phyloP scores from a whole-genome alignment of 2,797 vertebrate species.

The Acanthurus tractus region DNA sequence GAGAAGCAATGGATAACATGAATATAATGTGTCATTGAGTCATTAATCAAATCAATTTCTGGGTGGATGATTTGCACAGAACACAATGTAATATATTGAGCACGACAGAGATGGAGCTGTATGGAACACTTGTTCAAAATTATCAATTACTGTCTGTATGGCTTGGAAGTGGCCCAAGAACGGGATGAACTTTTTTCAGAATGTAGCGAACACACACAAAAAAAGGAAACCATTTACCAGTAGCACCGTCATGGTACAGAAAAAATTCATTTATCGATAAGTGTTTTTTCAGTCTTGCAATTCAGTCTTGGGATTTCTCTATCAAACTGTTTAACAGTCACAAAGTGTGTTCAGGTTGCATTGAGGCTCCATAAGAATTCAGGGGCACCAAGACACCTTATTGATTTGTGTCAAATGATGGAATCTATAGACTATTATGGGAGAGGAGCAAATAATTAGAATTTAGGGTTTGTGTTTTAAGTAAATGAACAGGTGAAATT shows the following conservation, averaged over 20 bases:
- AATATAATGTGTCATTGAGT: constrained; percentile 79
- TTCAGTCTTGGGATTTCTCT: neutral
- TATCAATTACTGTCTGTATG: constrained; percentile 79
- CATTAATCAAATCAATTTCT: constrained; percentile 85
- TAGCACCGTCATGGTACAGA: constrained; percentile 26
- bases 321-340: constrained; percentile 26
- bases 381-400: neutral
- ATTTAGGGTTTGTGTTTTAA: constrained; percentile 12
- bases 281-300: constrained; percentile 26
- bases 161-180: constrained; percentile 78
- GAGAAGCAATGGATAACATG: constrained; percentile 68
- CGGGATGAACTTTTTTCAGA: constrained; percentile 43
- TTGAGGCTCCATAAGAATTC: neutral
- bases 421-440: neutral
- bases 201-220: constrained; percentile 13
- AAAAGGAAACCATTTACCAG: constrained; percentile 18
- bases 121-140: constrained; percentile 76
- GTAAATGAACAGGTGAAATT: neutral
- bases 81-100: constrained; percentile 85
- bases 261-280: constrained; percentile 40
- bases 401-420: neutral
- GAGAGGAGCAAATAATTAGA: neutral
- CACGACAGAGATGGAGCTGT: constrained; percentile 85
- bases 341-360: constrained; percentile 10
- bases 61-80: constrained; percentile 82